phyloP scores from a whole-genome alignment of 2,113 vertebrate genomes.

The Cynocephalus volans region DNA sequence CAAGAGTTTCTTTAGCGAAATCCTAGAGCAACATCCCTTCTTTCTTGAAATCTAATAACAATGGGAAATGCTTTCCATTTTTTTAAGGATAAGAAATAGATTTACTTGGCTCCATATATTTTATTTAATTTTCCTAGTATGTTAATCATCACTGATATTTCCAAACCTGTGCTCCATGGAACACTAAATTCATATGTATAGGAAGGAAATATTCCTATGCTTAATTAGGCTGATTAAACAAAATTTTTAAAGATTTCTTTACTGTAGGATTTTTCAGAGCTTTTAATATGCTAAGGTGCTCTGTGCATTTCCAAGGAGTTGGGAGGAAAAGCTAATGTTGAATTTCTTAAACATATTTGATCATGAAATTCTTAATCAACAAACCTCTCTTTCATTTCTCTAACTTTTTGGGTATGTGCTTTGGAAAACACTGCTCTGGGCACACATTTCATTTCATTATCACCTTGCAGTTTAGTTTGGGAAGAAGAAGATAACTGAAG shows the following conservation, averaged over 20 bases:
- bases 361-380: background rate
- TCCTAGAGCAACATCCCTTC: background rate
- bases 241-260: background rate
- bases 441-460: background rate
- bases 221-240: background rate
- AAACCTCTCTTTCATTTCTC: background rate
- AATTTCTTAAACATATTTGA: background rate
- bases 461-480: background rate
- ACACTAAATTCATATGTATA: background rate
- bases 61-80: background rate
- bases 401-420: background rate
- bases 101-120: background rate
- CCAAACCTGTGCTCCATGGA: background rate
- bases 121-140: background rate
- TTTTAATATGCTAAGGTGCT: background rate
- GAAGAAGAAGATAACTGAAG: background rate
- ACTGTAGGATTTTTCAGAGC: background rate
- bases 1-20: accelerated
- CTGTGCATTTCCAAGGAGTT: background rate
- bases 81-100: background rate
- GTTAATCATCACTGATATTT: background rate
- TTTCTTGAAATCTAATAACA: background rate
- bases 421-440: background rate
- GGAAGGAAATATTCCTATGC: background rate
- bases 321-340: background rate